Conservation (phyloP, 1,140 invertebrate genomes). For the Teleopsis dalmanni region DNA sequence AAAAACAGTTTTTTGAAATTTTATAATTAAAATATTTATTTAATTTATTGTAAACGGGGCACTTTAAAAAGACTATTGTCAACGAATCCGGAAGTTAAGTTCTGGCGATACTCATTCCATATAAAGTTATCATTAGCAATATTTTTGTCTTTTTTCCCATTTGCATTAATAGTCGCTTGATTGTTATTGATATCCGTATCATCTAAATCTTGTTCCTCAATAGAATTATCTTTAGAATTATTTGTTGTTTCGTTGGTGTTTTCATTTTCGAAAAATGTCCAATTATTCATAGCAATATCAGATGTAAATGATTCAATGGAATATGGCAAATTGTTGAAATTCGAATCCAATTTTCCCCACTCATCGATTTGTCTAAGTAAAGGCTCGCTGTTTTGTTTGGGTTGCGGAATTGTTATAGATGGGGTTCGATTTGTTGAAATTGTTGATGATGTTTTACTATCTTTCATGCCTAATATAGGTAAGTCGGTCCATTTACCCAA, state of each 20-base stretch:
- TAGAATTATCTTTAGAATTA: constrained; percentile 18
- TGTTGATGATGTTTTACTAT: background rate
- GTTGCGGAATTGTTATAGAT: constrained; percentile 6
- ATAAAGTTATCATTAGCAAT: background rate
- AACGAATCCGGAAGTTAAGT: constrained; percentile 30
- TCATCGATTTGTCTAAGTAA: constrained; percentile 34
- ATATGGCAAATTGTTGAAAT: constrained; percentile 31
- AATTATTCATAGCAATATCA: constrained; percentile 29
- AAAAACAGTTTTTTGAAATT: too few relatives aligned
- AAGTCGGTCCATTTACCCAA: constrained; percentile 40
- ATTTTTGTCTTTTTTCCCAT: too few relatives aligned
- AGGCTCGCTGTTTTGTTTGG: constrained; percentile 24
- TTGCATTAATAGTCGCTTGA: background rate
- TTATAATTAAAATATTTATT: too few relatives aligned
- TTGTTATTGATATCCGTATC: background rate
- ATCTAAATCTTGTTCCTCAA: constrained; percentile 25
- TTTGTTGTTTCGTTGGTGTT: constrained; percentile 16
- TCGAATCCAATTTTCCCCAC: constrained; percentile 34
- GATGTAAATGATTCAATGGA: constrained; percentile 9
- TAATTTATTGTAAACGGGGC: too few relatives aligned
- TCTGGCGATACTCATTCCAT: constrained; percentile 32
- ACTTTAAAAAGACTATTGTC: constrained; percentile 31
- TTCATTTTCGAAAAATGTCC: constrained; percentile 32
- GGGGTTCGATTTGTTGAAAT: background rate
- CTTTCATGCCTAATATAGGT: constrained; percentile 25